A percentile compares a stretch with the other conserved stretches of the same genome.
These are phyloP conservation scores for Xenopus borealis DNA, from an alignment of 2,113 vertebrate species.

Conservation along the genomic window DNA sequence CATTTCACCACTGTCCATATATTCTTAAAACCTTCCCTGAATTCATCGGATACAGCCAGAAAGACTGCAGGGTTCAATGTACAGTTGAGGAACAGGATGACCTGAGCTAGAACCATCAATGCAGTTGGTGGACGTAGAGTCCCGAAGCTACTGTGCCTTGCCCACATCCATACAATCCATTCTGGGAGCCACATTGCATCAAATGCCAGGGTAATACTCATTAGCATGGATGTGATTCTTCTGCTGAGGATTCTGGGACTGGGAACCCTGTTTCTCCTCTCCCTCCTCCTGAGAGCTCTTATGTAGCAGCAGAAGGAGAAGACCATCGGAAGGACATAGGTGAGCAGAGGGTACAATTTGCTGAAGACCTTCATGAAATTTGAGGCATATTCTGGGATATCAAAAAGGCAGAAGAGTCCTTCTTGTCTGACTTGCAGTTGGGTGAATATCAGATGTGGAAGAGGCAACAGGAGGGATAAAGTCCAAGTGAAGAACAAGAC, in stretches of 20 bases:
- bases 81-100: constrained; percentile 66
- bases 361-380: constrained; percentile 68
- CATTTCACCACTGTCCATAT: constrained; percentile 25
- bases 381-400: constrained; percentile 57
- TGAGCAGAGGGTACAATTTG: constrained; percentile 63
- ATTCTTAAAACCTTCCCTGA: constrained; percentile 60
- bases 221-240: constrained; percentile 55
- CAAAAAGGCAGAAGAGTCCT: constrained; percentile 54
- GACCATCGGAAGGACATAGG: constrained; percentile 60
- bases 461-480: constrained; percentile 60
- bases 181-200: constrained; percentile 69
- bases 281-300: constrained; percentile 53
- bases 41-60: constrained; percentile 62
- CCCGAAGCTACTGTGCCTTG: constrained; percentile 52
- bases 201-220: constrained; percentile 62
- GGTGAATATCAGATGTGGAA: constrained; percentile 67
- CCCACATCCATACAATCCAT: constrained; percentile 72
- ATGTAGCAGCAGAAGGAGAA: constrained; percentile 63
- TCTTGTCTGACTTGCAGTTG: constrained; percentile 49
- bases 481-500: constrained; percentile 55
- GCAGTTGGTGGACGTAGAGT: constrained; percentile 55
- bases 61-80: constrained; percentile 61
- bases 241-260: constrained; percentile 51
- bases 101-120: constrained; percentile 59
- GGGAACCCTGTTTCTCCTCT: constrained; percentile 37